Base-by-base conservation (phyloP, 2,113 vertebrate genomes). In the Cinclus mexicanus region DNA sequence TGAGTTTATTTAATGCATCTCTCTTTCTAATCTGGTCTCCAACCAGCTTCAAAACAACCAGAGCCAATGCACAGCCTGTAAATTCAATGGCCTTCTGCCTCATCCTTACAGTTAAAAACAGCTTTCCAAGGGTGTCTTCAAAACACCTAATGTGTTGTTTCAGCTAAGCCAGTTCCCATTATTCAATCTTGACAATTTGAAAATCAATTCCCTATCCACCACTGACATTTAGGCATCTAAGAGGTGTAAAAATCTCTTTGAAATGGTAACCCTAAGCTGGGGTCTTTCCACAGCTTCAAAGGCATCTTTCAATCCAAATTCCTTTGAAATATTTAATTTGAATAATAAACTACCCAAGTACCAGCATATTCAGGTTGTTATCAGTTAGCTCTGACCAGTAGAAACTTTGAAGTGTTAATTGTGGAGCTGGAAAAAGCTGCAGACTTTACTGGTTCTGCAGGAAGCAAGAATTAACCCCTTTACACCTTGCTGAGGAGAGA, bases 351-450 rank as follows among this genome's bases (percentile, higher is more conserved):
- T 94, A 76, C 20, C 29, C 35, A 76, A 94, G 60, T 49, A 85
- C 50, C 35, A 78, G 65, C 44, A 57, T 63, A 87, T 93, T 87
- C 67, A 83, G 65, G 55, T 72, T 87, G 72, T 88, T 97, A 93
- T 89, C 96, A 87, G 90, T 85, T 79, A 95, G 64, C 15, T 95
- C 75, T 90, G 74, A 87, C 92, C 95, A 88, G 69, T 19, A 76
- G 52, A 61, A 87, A 77, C 90, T 96, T 97, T 97, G 95, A 97
- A 94, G 75, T 97, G 93, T 87, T 95, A 92, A 96, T 96, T 77
- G 50, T 70, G 79, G 86, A 85, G 77, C 37, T 94, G 95, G 67
- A 80, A 47, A 59, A 78, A 87, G 67, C 72, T 67, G 21, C 24
- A 86, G 49, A 87, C 31, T 49, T 74, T 21, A 71, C 12, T 63